These are phyloP conservation scores for Oegoconia quadripuncta DNA, from an alignment of 2,888 invertebrate species.

Conservation along the genomic window DNA sequence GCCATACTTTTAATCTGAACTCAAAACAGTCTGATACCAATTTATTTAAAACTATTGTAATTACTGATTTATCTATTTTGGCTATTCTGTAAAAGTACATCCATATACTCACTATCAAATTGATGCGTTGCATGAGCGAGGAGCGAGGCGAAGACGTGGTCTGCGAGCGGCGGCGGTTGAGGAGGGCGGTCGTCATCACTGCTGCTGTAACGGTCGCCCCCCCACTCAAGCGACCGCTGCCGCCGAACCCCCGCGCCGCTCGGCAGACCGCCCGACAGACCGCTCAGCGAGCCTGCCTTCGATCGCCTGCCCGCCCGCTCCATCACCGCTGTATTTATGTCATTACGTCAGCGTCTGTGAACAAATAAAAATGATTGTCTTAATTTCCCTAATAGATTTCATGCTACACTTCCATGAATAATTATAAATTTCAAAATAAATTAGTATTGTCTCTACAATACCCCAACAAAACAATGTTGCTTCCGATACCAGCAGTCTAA, in stretches of 20 bases:
- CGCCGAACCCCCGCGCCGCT: conserved; percentile 57
- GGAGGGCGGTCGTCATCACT: conserved; percentile 74
- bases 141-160: conserved; percentile 72
- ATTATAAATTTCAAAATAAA: too few relatives aligned
- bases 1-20: too few relatives aligned
- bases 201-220: conserved; percentile 78
- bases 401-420: too few relatives aligned
- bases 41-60: too few relatives aligned
- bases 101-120: conserved; percentile 68
- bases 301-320: conserved; percentile 67
- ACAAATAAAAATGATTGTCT: conserved; percentile 6
- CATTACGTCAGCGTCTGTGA: conserved; percentile 54
- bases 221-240: conserved; percentile 79
- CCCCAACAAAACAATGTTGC: too few relatives aligned
- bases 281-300: conserved; percentile 70
- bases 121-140: conserved; percentile 77
- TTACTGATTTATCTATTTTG: too few relatives aligned
- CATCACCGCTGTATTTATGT: conserved; percentile 57
- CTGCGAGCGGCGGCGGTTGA: conserved; percentile 71
- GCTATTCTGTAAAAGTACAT: too few relatives aligned
- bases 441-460: too few relatives aligned
- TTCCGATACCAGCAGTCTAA: conserved; percentile 1
- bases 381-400: not conserved
- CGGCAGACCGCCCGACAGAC: conserved; percentile 52
- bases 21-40: too few relatives aligned